Conservation (phyloP, 92 coral and sea anemone genomes). For the Epizoanthus fatuus region DNA sequence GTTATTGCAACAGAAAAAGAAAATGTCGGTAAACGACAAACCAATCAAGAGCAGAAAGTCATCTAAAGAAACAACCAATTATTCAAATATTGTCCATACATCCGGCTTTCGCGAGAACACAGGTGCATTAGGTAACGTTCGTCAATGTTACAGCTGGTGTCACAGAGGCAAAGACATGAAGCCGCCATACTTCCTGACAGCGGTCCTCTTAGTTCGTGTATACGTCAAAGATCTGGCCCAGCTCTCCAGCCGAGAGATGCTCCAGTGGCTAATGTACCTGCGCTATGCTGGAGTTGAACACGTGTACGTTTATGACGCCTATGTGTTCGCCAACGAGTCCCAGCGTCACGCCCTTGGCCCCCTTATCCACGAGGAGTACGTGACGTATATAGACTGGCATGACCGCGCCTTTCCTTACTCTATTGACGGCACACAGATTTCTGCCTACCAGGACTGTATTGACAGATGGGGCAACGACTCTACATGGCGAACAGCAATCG, state of each 20-base stretch:
- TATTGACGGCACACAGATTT: slow-evolving; percentile 62
- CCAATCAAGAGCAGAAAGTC: neutral
- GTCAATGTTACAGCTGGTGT: slow-evolving; percentile 35
- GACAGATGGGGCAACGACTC: slow-evolving; percentile 48
- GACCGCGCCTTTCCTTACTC: slow-evolving; percentile 68
- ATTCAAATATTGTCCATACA: neutral
- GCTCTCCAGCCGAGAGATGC: slow-evolving; percentile 59
- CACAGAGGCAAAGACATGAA: slow-evolving; percentile 21
- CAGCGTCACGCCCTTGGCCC: slow-evolving; percentile 66
- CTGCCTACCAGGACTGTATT: slow-evolving; percentile 67
- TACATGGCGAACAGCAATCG: slow-evolving; percentile 65
- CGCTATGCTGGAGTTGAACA: slow-evolving; percentile 8
- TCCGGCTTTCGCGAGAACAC: neutral
- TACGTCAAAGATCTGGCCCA: slow-evolving; percentile 50
- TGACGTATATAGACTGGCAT: slow-evolving; percentile 77
- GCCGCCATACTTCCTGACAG: slow-evolving; percentile 65
- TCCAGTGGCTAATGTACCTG: slow-evolving; percentile 60
- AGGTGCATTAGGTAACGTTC: neutral
- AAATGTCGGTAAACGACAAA: no score
- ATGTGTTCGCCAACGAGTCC: slow-evolving; percentile 66
- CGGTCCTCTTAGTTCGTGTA: slow-evolving; percentile 61
- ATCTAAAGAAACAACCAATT: neutral
- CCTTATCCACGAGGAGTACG: slow-evolving; percentile 64
- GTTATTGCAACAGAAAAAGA: no score
- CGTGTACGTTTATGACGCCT: slow-evolving; percentile 71